phyloP scores from a whole-genome alignment of 2,888 invertebrate genomes.

The Clistopyga incitator region DNA sequence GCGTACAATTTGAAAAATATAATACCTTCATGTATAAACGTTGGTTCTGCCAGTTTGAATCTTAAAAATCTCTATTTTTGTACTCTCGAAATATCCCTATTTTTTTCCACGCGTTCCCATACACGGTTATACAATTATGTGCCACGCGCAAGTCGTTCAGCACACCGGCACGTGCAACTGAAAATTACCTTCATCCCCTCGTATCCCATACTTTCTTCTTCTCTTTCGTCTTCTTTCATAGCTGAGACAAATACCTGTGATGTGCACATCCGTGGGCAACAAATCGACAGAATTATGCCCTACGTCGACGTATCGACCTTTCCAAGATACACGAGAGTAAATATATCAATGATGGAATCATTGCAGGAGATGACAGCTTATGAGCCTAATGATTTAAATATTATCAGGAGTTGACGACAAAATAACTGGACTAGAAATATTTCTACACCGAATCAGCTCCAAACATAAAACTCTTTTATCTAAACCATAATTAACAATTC shows the following conservation, averaged over 20 bases:
- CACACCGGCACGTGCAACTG: slow-evolving; percentile 47
- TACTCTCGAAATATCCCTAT: slow-evolving; percentile 17
- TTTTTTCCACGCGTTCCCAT: slow-evolving; percentile 28
- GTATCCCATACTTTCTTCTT: background rate
- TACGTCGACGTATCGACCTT: background rate
- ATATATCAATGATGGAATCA: background rate
- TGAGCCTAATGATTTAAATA: background rate
- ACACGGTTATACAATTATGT: slow-evolving; percentile 20
- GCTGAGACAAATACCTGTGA: slow-evolving; percentile 10
- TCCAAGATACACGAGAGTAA: background rate
- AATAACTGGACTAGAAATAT: too few relatives aligned
- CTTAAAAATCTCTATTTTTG: background rate
- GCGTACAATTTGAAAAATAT: background rate
- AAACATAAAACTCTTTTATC: too few relatives aligned
- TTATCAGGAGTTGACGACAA: too few relatives aligned
- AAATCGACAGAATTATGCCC: background rate
- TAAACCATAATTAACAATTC: too few relatives aligned
- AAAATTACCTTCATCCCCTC: slow-evolving; percentile 17
- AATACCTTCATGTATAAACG: background rate
- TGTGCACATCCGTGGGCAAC: slow-evolving; percentile 7
- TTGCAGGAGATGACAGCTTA: background rate
- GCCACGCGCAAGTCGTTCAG: slow-evolving; percentile 50
- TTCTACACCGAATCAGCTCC: too few relatives aligned
- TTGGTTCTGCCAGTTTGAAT: background rate
- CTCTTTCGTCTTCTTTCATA: slow-evolving; percentile 12